These are phyloP conservation scores for Hypomecis atomaria DNA, from an alignment of 2,888 invertebrate species.

Conservation along the genomic window DNA sequence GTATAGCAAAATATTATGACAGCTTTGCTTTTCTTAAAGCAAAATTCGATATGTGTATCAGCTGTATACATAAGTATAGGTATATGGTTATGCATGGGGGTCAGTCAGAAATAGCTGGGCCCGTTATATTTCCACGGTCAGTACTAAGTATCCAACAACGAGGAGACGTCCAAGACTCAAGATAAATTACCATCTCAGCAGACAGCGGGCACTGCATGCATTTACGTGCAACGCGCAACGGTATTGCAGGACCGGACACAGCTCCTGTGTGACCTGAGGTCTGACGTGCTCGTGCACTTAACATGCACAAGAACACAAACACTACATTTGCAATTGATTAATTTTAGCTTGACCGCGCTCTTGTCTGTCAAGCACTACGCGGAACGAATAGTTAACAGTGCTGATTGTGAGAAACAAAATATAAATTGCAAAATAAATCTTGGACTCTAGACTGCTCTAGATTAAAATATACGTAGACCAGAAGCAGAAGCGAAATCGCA, in stretches of 20 bases:
- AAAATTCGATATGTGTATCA: no score
- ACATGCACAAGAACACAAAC: conserved; percentile 36
- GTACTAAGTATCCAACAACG: no score
- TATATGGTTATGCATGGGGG: no score
- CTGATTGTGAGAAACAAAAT: conserved; percentile 10
- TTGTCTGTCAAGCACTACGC: conserved; percentile 32
- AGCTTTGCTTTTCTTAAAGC: no score
- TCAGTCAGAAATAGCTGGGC: no score
- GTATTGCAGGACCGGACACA: conserved; percentile 52
- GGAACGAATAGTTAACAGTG: conserved; percentile 24
- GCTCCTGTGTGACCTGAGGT: conserved; percentile 50
- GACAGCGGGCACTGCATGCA: conserved; percentile 38
- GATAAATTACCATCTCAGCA: not conserved
- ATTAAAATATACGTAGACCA: not conserved
- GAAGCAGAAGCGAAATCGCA: not conserved
- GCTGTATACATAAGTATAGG: no score
- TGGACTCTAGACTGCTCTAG: not conserved
- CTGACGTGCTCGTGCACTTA: conserved; percentile 46
- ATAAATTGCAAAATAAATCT: not conserved
- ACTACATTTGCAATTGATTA: conserved; percentile 41
- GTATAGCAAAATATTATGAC: no score
- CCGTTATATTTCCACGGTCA: no score
- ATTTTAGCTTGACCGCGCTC: conserved; percentile 37
- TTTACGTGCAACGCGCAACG: conserved; percentile 54
- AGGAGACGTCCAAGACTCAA: not conserved